phyloP scores from a whole-genome alignment of 2,797 vertebrate species.

The Xerus rutilus region DNA sequence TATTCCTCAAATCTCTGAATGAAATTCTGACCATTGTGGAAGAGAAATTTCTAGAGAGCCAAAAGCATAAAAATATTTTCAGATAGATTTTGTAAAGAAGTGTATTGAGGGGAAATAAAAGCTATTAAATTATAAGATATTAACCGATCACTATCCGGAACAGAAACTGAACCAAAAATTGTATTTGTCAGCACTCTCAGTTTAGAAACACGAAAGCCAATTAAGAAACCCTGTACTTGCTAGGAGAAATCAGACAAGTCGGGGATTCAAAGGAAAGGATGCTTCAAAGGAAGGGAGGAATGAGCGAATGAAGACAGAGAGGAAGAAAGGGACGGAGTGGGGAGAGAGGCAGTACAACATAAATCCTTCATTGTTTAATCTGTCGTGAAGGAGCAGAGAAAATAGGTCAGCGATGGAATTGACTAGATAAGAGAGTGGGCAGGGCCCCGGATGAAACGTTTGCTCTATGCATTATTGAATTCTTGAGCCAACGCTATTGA shows the following conservation, averaged over 20 bases:
- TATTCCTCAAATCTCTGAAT: not conserved
- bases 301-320: not conserved
- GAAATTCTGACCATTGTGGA: not conserved
- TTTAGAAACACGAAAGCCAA: not conserved
- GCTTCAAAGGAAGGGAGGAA: not conserved
- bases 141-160: not conserved
- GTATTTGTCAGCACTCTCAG: not conserved
- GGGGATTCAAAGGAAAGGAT: conserved; percentile 16
- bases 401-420: conserved; percentile 66
- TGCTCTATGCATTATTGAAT: conserved; percentile 34
- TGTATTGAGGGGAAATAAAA: not conserved
- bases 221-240: not conserved
- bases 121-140: not conserved
- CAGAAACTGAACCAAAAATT: not conserved
- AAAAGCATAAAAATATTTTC: not conserved
- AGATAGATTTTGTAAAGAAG: not conserved
- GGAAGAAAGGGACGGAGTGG: not conserved
- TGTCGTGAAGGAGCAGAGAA: conserved; percentile 59
- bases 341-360: not conserved
- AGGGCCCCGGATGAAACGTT: conserved; percentile 44
- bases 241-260: conserved; percentile 15
- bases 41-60: conserved; percentile 10
- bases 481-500: conserved; percentile 37
- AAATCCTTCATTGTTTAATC: conserved; percentile 40
- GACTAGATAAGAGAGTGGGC: conserved; percentile 57